Conservation (phyloP, 1,140 invertebrate genomes). For the Brachystomella parvula region DNA sequence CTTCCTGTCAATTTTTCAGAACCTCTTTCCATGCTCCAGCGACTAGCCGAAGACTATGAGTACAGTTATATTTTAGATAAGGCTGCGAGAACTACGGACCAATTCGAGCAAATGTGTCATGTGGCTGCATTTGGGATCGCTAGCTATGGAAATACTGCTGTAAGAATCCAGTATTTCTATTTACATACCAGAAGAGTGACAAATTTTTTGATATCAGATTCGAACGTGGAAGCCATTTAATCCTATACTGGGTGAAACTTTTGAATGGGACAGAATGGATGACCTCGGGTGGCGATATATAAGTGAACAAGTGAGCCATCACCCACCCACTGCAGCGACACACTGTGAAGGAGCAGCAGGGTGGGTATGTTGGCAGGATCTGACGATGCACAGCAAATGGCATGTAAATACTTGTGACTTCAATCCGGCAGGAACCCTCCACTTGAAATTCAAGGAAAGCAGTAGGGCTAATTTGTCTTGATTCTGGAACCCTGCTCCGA, state of each 20-base stretch:
- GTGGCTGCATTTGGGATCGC: conserved; percentile 32
- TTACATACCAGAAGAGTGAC: conserved; percentile 91
- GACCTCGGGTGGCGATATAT: conserved; percentile 49
- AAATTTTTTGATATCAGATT: conserved; percentile 83
- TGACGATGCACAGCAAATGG: conserved; percentile 31
- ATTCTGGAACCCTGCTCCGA: background rate
- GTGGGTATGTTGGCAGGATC: conserved; percentile 33
- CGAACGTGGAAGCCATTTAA: conserved; percentile 91
- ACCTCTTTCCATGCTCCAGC: conserved; percentile 87
- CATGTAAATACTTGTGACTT: conserved; percentile 24
- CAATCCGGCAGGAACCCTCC: conserved; percentile 24
- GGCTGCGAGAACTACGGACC: conserved; percentile 65
- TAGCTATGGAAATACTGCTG: conserved; percentile 20
- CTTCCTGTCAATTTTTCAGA: conserved; percentile 97
- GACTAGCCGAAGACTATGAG: conserved; percentile 90
- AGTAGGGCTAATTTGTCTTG: background rate
- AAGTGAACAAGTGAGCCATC: conserved; percentile 41
- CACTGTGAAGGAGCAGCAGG: conserved; percentile 26
- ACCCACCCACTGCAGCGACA: conserved; percentile 29
- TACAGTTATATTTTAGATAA: conserved; percentile 76
- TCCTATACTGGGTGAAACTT: conserved; percentile 90
- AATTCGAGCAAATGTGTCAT: conserved; percentile 61
- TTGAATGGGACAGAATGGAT: conserved; percentile 58
- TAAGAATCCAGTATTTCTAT: no score
- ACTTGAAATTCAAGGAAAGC: conserved; percentile 20